phyloP scores from a whole-genome alignment of 2,888 invertebrate genomes.

The Operophtera brumata region DNA sequence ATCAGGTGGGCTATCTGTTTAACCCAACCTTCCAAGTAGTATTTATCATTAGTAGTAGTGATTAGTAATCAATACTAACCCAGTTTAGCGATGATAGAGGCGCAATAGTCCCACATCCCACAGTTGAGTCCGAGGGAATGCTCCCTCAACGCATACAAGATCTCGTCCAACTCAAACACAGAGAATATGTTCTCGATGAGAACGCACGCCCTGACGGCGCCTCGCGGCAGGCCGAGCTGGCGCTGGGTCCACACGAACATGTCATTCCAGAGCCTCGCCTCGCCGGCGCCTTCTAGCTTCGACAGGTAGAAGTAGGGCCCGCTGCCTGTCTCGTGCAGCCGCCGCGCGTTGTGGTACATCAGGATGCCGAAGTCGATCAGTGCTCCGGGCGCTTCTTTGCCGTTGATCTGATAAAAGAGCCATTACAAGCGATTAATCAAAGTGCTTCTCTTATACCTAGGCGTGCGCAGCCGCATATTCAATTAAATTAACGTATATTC shows the following conservation, averaged over 20 bases:
- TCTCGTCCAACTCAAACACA: constrained; percentile 85
- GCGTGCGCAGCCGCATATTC: too few species aligned
- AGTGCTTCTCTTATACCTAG: too few species aligned
- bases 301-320: constrained; percentile 88
- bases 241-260: constrained; percentile 84
- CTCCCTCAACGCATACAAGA: constrained; percentile 82
- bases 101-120: constrained; percentile 88
- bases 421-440: neutral
- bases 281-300: constrained; percentile 83
- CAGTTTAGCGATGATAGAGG: constrained; percentile 84
- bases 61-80: constrained; percentile 59
- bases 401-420: constrained; percentile 70
- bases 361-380: constrained; percentile 85
- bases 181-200: constrained; percentile 86
- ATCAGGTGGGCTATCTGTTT: too few species aligned
- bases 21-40: too few species aligned
- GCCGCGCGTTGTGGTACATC: constrained; percentile 83
- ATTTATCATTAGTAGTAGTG: too few species aligned
- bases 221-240: constrained; percentile 77
- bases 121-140: constrained; percentile 87
- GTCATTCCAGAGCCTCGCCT: constrained; percentile 85
- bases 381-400: constrained; percentile 82
- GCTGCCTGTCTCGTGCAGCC: constrained; percentile 74
- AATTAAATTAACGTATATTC: too few species aligned
- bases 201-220: constrained; percentile 86